phyloP scores from a whole-genome alignment of 2,113 vertebrate species.

The Otocyon megalotis region DNA sequence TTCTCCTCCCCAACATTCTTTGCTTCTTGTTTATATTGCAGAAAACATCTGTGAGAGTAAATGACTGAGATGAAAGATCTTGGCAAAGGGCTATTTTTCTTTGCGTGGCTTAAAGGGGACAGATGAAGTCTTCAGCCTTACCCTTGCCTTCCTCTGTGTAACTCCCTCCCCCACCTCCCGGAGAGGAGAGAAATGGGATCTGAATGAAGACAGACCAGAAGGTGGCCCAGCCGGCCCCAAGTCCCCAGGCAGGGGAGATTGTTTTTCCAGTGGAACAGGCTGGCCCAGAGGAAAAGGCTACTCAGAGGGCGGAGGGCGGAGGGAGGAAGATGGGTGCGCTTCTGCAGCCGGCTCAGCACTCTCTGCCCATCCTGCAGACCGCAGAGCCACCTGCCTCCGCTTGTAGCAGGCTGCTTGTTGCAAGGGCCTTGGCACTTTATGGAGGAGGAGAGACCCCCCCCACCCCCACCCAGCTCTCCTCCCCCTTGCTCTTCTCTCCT shows the following conservation, averaged over 20 bases:
- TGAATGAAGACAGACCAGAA: slow-evolving; percentile 81
- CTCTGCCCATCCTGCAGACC: neutral
- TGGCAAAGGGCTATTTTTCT: slow-evolving; percentile 86
- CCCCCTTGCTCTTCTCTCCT: neutral
- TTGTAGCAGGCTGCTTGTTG: neutral
- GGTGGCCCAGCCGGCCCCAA: slow-evolving; percentile 78
- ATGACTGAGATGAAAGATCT: slow-evolving; percentile 85
- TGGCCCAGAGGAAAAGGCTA: slow-evolving; percentile 48
- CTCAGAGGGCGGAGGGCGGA: neutral
- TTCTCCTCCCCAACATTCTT: slow-evolving; percentile 83
- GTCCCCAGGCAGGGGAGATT: slow-evolving; percentile 82
- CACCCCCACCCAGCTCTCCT: too few relatives aligned
- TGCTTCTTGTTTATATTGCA: slow-evolving; percentile 87
- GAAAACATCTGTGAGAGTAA: slow-evolving; percentile 87
- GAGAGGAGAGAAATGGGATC: slow-evolving; percentile 83
- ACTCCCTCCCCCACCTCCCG: slow-evolving; percentile 73
- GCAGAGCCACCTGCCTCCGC: rapidly evolving
- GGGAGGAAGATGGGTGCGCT: neutral
- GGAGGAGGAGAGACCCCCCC: too few relatives aligned
- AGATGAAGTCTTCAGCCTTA: slow-evolving; percentile 80
- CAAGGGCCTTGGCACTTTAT: neutral
- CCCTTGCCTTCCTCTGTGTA: neutral
- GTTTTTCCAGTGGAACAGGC: slow-evolving; percentile 81
- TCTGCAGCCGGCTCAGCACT: neutral
- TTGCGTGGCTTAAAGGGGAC: slow-evolving; percentile 84